Evolutionary conservation across 2,113 vertebrate species (phyloP), one percentile per base, ranked within the genome.

Genomic region (Syngnathus typhle): DNA sequence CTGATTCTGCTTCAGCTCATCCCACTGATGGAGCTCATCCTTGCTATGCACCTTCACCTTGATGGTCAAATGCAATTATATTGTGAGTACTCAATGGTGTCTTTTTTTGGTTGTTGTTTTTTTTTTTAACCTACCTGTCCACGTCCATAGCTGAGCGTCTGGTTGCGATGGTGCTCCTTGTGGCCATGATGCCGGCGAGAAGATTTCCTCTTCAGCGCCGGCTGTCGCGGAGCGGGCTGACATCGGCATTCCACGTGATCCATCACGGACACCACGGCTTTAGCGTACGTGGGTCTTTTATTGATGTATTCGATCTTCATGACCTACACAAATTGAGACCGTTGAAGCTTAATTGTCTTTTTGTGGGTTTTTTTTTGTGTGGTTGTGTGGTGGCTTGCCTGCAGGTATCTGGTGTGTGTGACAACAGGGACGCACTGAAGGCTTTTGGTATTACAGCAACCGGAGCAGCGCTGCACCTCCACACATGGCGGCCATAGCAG

Each of bases 381-480:
- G 27, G 52, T 23, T 32, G 5, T 71, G 18, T 38, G 19, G 38
- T 44, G 41, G 36, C 46, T 65, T 82, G 91, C 91, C 90, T 91
- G 90, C 62, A 91, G 63, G 77, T 92, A 91, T 65, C 96, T 90
- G 59, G 93, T 91, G 16, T 95, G 94, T 7, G 93, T 93, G 80
- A 90, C 87, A 0, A 82, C 84, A 52, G 97, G 92, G 4, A 92
- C 91, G 77, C 97, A 99, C 78, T 94, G 93, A 82, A 95, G 82
- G 0, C 82, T 93, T 82, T 93, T 94, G 79, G 93, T 93, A 90
- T 95, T 96, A 87, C 97, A 98, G 77, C 97, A 99, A n/a, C 97
- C 97, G 0, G 97, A 98, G 86, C 97, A 99, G 70, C 93, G 94
- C 87, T 98, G 96, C 77, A 99, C 95, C 88, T 99, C 97, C 43